phyloP scores from a whole-genome alignment of 2,797 vertebrate genomes.

The Enteromius treurensis region DNA sequence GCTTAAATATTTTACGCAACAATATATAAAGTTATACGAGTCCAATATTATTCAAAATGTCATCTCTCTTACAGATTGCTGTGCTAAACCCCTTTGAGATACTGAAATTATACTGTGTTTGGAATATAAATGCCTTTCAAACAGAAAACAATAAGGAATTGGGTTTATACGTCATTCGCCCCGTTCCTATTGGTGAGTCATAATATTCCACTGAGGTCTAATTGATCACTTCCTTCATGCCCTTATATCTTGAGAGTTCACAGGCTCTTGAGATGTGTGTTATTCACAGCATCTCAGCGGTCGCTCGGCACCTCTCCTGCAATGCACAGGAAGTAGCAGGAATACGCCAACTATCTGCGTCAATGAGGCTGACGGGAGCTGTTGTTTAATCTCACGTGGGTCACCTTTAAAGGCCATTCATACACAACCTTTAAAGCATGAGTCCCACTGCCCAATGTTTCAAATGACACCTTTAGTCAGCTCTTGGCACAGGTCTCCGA shows the following conservation, averaged over 20 bases:
- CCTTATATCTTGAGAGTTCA: background rate
- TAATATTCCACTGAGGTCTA: constrained; percentile 13
- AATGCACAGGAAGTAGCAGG: constrained; percentile 45
- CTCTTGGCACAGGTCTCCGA: constrained; percentile 40
- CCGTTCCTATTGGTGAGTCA: constrained; percentile 10
- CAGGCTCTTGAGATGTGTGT: constrained; percentile 18
- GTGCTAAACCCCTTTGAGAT: background rate
- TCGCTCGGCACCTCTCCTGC: constrained; percentile 15
- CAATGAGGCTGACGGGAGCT: constrained; percentile 37
- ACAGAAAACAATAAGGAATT: background rate
- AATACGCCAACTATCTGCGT: constrained; percentile 46
- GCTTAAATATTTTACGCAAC: background rate
- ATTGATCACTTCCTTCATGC: constrained; percentile 34
- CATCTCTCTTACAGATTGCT: background rate
- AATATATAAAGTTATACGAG: background rate
- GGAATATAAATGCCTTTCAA: background rate
- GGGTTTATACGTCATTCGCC: background rate
- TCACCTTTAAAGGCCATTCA: constrained; percentile 53
- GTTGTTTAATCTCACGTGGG: constrained; percentile 34
- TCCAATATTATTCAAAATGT: background rate
- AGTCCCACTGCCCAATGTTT: constrained; percentile 46
- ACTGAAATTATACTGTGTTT: background rate
- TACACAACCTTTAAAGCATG: constrained; percentile 53
- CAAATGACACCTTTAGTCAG: constrained; percentile 52
- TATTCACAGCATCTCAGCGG: constrained; percentile 38